Evolutionary conservation across 2,888 invertebrate genomes (phyloP).

Genomic region (Frankliniella fusca): DNA sequence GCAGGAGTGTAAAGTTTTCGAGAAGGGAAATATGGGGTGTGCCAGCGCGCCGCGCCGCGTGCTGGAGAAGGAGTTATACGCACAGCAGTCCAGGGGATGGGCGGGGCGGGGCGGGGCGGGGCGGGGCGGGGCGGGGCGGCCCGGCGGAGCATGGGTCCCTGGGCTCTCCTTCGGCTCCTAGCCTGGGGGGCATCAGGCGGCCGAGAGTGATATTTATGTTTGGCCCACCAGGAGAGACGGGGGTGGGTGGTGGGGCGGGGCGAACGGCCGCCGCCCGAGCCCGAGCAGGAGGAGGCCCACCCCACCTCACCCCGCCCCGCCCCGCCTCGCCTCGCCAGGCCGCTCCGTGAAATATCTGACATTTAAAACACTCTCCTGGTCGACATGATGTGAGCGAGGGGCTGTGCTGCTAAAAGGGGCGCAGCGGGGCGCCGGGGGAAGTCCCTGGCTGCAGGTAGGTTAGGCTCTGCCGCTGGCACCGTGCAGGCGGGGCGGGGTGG

Average conservation of each 20-base stretch:
- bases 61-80: constrained; percentile 3
- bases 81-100: background rate
- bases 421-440: too few relatives aligned
- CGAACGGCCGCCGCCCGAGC: too few relatives aligned
- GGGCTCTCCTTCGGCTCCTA: background rate
- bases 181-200: background rate
- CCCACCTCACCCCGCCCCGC: too few relatives aligned
- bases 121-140: constrained; percentile 3
- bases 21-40: background rate
- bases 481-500: background rate
- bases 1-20: background rate
- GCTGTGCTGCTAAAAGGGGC: background rate
- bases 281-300: background rate
- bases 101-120: constrained; percentile 1
- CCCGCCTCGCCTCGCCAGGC: background rate
- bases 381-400: background rate
- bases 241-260: too few relatives aligned
- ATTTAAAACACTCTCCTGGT: constrained; percentile 1
- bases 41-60: background rate
- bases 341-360: constrained; percentile 15
- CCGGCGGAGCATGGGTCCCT: background rate
- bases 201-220: constrained; percentile 20
- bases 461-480: too few relatives aligned
- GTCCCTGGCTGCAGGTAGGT: too few relatives aligned
- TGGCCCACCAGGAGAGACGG: too few relatives aligned